Conservation (phyloP, 1,140 invertebrate species). For the Drosophila asahinai region DNA sequence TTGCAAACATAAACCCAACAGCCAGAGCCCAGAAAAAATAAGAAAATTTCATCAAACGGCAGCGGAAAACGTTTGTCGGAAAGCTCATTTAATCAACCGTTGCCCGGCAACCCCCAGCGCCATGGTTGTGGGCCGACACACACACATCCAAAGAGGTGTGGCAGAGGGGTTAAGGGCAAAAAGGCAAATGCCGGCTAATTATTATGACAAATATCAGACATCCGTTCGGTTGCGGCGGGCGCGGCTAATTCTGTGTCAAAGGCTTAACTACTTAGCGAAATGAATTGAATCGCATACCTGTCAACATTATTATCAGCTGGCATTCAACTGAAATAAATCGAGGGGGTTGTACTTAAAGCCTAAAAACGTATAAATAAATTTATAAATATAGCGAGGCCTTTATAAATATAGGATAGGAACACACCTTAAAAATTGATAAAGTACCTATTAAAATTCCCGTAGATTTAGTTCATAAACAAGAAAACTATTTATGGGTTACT, state of each 20-base stretch:
- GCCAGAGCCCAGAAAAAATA: conserved; percentile 12
- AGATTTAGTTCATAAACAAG: background rate
- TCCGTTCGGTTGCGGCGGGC: conserved; percentile 19
- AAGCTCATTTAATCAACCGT: conserved; percentile 67
- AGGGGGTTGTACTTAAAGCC: no score
- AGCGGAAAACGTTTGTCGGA: conserved; percentile 45
- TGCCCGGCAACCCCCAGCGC: conserved; percentile 50
- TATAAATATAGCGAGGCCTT: no score
- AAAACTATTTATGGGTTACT: background rate
- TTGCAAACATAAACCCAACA: conserved; percentile 48
- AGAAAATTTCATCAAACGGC: conserved; percentile 59
- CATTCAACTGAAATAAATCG: background rate
- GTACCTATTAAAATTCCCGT: background rate
- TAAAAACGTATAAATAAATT: no score
- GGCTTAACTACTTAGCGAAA: conserved; percentile 32
- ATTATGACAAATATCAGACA: conserved; percentile 58
- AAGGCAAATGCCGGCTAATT: conserved; percentile 59
- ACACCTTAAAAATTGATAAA: no score
- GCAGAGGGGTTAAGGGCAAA: conserved; percentile 3
- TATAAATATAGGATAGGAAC: background rate
- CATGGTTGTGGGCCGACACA: conserved; percentile 9
- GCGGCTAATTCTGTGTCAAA: conserved; percentile 25
- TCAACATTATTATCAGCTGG: conserved; percentile 4
- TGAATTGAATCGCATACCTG: conserved; percentile 37
- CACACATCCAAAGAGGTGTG: conserved; percentile 34